Conservation (phyloP, 2,113 vertebrate species). For the Ornithorhynchus anatinus region DNA sequence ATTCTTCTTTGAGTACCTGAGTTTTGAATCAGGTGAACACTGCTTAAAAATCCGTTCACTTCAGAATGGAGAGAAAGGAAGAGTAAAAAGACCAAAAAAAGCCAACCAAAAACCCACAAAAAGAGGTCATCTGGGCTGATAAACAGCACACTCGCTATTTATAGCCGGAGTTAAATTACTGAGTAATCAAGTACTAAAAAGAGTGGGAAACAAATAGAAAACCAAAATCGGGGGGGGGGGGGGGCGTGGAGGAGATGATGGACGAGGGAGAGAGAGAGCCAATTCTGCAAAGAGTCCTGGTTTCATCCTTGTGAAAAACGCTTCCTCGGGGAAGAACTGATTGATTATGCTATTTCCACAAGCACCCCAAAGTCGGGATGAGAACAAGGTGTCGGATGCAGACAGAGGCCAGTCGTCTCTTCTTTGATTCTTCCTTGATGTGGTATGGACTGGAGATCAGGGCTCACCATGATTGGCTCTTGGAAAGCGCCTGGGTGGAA, state of each 20-base stretch:
- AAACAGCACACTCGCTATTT: conserved; percentile 41
- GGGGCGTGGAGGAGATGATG: neutral
- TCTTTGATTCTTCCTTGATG: neutral
- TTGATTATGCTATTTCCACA: conserved; percentile 37
- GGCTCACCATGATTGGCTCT: conserved; percentile 13
- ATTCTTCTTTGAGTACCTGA: conserved; percentile 62
- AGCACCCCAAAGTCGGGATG: conserved; percentile 4
- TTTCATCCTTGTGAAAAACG: conserved; percentile 11
- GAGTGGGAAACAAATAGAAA: conserved; percentile 23
- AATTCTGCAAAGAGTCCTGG: conserved; percentile 5
- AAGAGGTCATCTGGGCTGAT: conserved; percentile 40
- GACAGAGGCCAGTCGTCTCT: neutral
- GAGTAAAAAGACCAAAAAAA: conserved; percentile 12
- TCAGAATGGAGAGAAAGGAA: conserved; percentile 28
- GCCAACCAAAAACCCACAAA: too few relatives aligned
- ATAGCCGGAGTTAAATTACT: conserved; percentile 33
- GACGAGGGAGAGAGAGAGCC: neutral
- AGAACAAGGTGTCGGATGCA: neutral
- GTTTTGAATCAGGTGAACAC: conserved; percentile 64
- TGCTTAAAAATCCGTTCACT: conserved; percentile 37
- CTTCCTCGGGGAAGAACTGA: conserved; percentile 19
- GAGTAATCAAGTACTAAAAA: conserved; percentile 32
- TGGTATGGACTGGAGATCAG: neutral
- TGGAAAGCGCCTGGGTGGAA: conserved; percentile 32
- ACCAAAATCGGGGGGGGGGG: neutral